phyloP scores from a whole-genome alignment of 2,113 vertebrate genomes.

The Shinisaurus crocodilurus region DNA sequence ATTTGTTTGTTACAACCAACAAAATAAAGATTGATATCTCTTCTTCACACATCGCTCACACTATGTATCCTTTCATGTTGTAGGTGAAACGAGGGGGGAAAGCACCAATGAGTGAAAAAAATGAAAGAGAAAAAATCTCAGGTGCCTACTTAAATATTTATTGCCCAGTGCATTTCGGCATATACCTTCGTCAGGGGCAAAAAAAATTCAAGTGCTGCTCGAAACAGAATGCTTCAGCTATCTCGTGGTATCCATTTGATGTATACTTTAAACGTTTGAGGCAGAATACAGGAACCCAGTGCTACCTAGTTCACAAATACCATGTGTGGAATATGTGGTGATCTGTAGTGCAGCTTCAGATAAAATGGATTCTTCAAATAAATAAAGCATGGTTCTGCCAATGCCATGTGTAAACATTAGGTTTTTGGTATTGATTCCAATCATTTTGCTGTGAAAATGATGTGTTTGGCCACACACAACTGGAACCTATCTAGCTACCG shows the following conservation, averaged over 20 bases:
- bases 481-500: background rate
- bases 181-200: too few species aligned
- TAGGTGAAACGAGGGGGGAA: too few species aligned
- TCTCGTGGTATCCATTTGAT: too few species aligned
- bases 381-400: background rate
- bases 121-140: too few species aligned
- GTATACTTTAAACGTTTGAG: background rate
- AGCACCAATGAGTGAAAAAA: too few species aligned
- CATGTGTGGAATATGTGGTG: background rate
- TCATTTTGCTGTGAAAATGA: background rate
- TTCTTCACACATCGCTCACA: background rate
- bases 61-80: background rate
- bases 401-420: background rate
- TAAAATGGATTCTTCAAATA: background rate
- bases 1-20: background rate
- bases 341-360: background rate
- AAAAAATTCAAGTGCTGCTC: too few species aligned
- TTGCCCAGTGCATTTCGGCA: too few species aligned
- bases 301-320: background rate
- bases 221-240: too few species aligned
- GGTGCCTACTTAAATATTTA: too few species aligned
- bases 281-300: background rate
- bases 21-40: background rate
- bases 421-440: background rate
- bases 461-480: background rate